phyloP scores from a whole-genome alignment of 1,140 invertebrate species.

The Euwallacea similis region DNA sequence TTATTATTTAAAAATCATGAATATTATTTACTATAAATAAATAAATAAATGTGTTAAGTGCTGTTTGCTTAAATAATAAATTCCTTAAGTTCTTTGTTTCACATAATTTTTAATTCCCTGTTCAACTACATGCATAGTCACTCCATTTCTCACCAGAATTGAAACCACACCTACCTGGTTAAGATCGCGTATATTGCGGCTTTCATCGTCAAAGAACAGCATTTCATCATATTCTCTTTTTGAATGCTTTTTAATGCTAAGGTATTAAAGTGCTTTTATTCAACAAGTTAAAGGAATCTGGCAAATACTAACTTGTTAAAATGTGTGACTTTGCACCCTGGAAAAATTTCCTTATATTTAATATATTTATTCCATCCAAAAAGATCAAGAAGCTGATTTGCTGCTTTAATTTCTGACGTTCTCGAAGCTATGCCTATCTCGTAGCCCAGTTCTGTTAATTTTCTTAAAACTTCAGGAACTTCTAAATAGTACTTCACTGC shows the following conservation, averaged over 20 bases:
- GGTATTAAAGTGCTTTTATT: not conserved
- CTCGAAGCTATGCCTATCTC: constrained; percentile 67
- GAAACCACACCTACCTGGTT: constrained; percentile 60
- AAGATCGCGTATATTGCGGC: constrained; percentile 64
- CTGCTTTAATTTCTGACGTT: constrained; percentile 67
- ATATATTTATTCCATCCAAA: constrained; percentile 75
- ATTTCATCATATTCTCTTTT: constrained; percentile 66
- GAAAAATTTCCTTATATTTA: constrained; percentile 73
- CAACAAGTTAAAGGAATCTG: not conserved
- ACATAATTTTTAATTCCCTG: constrained; percentile 52
- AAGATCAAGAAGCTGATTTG: constrained; percentile 66
- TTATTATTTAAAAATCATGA: too few relatives aligned
- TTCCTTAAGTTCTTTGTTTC: too few relatives aligned
- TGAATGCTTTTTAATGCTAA: constrained; percentile 62
- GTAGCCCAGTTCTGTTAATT: constrained; percentile 61
- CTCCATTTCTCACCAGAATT: constrained; percentile 60
- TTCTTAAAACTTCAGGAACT: constrained; percentile 64
- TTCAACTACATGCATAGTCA: constrained; percentile 56
- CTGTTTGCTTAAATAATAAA: too few relatives aligned
- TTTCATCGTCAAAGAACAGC: constrained; percentile 73
- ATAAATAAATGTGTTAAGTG: too few relatives aligned
- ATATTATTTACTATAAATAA: too few relatives aligned
- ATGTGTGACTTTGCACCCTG: constrained; percentile 70
- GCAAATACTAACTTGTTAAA: constrained; percentile 63
- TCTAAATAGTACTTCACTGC: constrained; percentile 63